phyloP scores from a whole-genome alignment of 1,140 invertebrate species.

The Penaeus japonicus region DNA sequence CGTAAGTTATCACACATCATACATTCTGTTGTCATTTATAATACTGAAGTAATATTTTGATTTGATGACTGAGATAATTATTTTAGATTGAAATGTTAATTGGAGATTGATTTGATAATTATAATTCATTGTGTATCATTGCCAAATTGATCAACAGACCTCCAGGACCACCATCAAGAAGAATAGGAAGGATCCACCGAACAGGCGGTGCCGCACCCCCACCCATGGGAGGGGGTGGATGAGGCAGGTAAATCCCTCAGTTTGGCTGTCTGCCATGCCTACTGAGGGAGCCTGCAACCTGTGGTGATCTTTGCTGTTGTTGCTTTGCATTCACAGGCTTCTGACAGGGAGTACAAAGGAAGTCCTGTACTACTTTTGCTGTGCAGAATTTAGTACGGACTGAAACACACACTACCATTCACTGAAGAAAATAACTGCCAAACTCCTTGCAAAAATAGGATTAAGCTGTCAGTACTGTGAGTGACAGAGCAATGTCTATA shows the following conservation, averaged over 20 bases:
- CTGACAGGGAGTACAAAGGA: no score
- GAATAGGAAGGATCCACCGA: background rate
- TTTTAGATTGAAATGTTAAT: background rate
- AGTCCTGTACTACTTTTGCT: no score
- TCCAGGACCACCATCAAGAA: background rate
- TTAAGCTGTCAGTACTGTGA: no score
- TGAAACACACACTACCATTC: no score
- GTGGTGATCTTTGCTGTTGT: no score
- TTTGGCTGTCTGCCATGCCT: no score
- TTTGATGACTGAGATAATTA: background rate
- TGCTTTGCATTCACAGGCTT: no score
- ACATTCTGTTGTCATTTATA: background rate
- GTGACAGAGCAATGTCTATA: no score
- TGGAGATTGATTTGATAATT: background rate
- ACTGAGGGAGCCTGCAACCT: no score
- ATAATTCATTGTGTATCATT: background rate
- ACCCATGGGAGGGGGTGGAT: background rate
- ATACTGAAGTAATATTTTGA: background rate
- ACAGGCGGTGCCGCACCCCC: background rate
- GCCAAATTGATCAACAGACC: background rate
- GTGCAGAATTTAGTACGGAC: no score
- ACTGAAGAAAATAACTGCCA: no score
- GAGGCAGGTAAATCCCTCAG: background rate
- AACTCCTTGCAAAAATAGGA: no score
- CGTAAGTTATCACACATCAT: background rate